A percentile compares a stretch with the other conserved stretches of the same genome.
Evolutionary conservation across 2,888 invertebrate species (phyloP).

Genomic region (Mimas tiliae): DNA sequence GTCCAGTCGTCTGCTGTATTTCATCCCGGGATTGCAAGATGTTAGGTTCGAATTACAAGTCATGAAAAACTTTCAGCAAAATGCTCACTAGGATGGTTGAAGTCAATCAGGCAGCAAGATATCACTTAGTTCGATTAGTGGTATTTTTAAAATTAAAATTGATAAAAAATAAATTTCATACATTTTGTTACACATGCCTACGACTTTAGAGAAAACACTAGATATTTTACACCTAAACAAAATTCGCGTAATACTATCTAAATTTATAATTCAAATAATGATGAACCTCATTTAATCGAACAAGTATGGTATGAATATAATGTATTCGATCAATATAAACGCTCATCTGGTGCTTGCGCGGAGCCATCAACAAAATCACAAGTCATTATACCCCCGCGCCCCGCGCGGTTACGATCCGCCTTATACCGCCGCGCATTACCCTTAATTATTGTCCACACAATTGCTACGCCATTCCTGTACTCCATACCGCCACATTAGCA

Average conservation of each 20-base stretch:
- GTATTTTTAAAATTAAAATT: too few species aligned
- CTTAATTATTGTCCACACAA: constrained; percentile 79
- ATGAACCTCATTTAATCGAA: neutral
- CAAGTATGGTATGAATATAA: constrained; percentile 12
- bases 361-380: constrained; percentile 68
- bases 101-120: too few species aligned
- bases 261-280: neutral
- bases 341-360: constrained; percentile 26
- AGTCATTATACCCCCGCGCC: constrained; percentile 64
- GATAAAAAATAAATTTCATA: too few species aligned
- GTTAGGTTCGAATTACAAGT: too few species aligned
- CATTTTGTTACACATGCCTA: too few species aligned
- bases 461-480: constrained; percentile 68
- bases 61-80: too few species aligned
- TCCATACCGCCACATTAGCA: constrained; percentile 74
- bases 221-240: too few species aligned
- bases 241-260: neutral
- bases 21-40: too few species aligned
- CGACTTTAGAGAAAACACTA: too few species aligned
- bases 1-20: too few species aligned
- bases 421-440: constrained; percentile 62
- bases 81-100: too few species aligned
- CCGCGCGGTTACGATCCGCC: constrained; percentile 59
- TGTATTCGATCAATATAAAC: constrained; percentile 14
- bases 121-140: too few species aligned